Base-by-base conservation (phyloP, 1,140 invertebrate species). In the Cotesia typhae region DNA sequence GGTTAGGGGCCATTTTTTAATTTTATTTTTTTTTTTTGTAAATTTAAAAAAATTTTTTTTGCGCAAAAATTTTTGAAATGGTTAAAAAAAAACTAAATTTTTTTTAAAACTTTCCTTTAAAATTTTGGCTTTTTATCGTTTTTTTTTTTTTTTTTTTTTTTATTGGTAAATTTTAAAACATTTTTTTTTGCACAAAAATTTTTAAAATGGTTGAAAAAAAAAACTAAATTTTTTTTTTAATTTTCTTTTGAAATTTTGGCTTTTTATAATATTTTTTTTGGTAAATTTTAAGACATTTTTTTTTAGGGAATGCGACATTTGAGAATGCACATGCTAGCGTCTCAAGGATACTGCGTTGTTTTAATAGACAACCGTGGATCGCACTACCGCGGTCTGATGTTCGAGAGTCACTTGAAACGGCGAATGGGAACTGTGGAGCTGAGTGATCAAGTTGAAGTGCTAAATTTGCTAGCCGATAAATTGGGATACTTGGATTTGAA, bases 271-370 rank as follows among this genome's bases (percentile, higher is more conserved):
- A 2, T 2, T 28, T 28, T 28, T 28, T 28, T 28, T 28, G 20
- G 1, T 28, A 28, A 28, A 28, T 28, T 28, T 28, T 28, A 2
- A 28, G 20, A 28, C 14, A 14, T 14, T 14, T 14, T 14, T 14
- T 14, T 28, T 28, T 28, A 1, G 94, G 95, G 94, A 71, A 93
- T 94, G 88, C 90, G 96, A 71, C 95, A 98, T 82, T 87, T 98
- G 12, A 90, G 96, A 67, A 94, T 98, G 90, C 95, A 98, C 78
- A 97, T 99, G 91, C 87, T 99, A 63, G 95, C 97, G 6, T 92
- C 96, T n/a, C 91, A 98, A 77, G 98, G 98, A 0, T 99, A 98
- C 87, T 96, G 95, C 82, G 97, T 99, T 1, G 92, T 99, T 38
- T 91, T 95, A 10, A 94, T 99, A 20, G 98, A 99, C 87, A 97